Percentiles rank a stretch among this genome's conserved stretches.
Evolutionary conservation across 2,888 invertebrate genomes (phyloP).

Genomic region (Aphrophora alni): DNA sequence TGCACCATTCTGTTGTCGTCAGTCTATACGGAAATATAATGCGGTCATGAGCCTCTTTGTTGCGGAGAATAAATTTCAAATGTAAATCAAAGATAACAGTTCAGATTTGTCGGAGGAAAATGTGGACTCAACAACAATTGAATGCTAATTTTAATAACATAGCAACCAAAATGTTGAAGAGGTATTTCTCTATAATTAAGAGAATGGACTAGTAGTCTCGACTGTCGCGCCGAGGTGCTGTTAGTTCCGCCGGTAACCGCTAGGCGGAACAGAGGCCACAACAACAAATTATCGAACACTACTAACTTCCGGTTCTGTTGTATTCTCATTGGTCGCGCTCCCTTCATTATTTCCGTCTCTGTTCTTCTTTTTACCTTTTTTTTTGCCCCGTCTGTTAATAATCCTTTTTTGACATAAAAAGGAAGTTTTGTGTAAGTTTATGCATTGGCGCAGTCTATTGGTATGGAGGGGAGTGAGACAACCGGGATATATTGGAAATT

Average conservation of each 20-base stretch:
- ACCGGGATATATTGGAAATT: too few species aligned
- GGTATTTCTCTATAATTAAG: background rate
- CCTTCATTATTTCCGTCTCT: conserved; percentile 2
- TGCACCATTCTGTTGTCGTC: too few species aligned
- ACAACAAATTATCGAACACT: conserved; percentile 6
- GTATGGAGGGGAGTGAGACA: too few species aligned
- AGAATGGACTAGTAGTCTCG: background rate
- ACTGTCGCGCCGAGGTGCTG: background rate
- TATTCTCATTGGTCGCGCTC: background rate
- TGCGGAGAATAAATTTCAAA: too few species aligned
- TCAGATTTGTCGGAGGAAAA: too few species aligned
- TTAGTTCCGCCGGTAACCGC: background rate
- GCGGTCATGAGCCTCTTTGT: too few species aligned
- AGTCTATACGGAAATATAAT: too few species aligned
- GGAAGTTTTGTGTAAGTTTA: too few species aligned
- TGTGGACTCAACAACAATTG: background rate
- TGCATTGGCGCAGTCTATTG: too few species aligned
- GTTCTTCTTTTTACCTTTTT: background rate
- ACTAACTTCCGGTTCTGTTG: background rate
- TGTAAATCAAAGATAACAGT: too few species aligned
- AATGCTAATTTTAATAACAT: background rate
- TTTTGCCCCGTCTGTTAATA: background rate
- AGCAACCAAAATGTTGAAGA: background rate
- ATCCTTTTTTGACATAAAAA: background rate
- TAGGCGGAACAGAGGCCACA: background rate